These are phyloP conservation scores for Sebastolobus alascanus DNA, from an alignment of 2,797 vertebrate genomes.

Conservation along the genomic window DNA sequence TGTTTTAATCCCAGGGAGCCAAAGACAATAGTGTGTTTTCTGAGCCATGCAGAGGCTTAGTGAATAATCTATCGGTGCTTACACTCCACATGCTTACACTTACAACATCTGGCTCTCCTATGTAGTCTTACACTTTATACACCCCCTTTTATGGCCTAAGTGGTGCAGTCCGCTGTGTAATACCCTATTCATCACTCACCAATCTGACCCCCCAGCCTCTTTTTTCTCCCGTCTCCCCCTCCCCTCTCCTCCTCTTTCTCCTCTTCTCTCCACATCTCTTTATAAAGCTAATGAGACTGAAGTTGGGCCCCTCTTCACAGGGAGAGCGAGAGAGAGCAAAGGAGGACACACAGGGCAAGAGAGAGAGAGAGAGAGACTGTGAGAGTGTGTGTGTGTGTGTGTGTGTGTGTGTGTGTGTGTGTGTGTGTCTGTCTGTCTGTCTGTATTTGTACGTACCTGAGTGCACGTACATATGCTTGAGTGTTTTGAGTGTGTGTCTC, in stretches of 20 bases:
- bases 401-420: too few relatives aligned
- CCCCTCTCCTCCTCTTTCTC: constrained; percentile 69
- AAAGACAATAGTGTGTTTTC: constrained; percentile 26
- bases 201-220: constrained; percentile 81
- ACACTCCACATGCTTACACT: constrained; percentile 38
- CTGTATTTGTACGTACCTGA: constrained; percentile 36
- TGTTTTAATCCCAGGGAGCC: constrained; percentile 34
- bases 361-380: constrained; percentile 23
- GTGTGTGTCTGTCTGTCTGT: not conserved
- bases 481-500: constrained; percentile 32
- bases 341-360: constrained; percentile 51
- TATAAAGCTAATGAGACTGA: constrained; percentile 87
- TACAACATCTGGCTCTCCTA: constrained; percentile 57
- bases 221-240: constrained; percentile 67
- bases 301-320: constrained; percentile 82
- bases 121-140: constrained; percentile 48
- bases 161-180: constrained; percentile 86
- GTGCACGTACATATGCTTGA: constrained; percentile 30
- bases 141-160: constrained; percentile 74
- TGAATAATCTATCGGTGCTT: constrained; percentile 22
- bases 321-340: constrained; percentile 60
- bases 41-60: constrained; percentile 7
- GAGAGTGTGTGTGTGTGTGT: constrained; percentile 5
- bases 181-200: constrained; percentile 86
- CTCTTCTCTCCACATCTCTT: constrained; percentile 79